A percentile compares a stretch with the other conserved stretches of the same genome.
phyloP scores from a whole-genome alignment of 2,113 vertebrate genomes.

The Cephalophus harveyi region DNA sequence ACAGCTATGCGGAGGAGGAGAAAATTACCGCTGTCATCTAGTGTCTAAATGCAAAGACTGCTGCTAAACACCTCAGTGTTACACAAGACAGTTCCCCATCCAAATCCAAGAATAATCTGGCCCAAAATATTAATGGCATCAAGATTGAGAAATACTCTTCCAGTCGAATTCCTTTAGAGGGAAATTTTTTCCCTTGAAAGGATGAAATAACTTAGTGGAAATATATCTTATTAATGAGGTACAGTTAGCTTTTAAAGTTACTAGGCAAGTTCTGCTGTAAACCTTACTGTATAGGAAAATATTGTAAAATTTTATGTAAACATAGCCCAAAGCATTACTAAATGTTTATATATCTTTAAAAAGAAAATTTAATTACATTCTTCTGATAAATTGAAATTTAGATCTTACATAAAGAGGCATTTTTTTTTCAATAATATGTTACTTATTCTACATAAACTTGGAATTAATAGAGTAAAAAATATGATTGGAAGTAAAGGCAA shows the following conservation, averaged over 20 bases:
- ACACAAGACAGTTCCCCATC: neutral
- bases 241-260: neutral
- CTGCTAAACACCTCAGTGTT: neutral
- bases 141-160: neutral
- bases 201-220: neutral
- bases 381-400: neutral
- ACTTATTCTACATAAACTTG: neutral
- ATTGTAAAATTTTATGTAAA: neutral
- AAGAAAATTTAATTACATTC: neutral
- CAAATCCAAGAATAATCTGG: neutral
- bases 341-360: neutral
- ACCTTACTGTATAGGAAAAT: neutral
- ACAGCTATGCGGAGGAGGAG: neutral
- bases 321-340: neutral
- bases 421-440: neutral
- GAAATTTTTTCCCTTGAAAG: neutral
- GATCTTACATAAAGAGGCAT: neutral
- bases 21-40: neutral
- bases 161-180: neutral
- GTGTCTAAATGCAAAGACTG: neutral
- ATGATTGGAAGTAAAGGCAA: neutral
- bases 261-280: neutral
- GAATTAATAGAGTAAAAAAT: neutral
- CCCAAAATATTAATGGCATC: neutral
- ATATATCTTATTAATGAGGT: neutral